phyloP scores from a whole-genome alignment of 2,888 invertebrate species.

The Taenaris catops region DNA sequence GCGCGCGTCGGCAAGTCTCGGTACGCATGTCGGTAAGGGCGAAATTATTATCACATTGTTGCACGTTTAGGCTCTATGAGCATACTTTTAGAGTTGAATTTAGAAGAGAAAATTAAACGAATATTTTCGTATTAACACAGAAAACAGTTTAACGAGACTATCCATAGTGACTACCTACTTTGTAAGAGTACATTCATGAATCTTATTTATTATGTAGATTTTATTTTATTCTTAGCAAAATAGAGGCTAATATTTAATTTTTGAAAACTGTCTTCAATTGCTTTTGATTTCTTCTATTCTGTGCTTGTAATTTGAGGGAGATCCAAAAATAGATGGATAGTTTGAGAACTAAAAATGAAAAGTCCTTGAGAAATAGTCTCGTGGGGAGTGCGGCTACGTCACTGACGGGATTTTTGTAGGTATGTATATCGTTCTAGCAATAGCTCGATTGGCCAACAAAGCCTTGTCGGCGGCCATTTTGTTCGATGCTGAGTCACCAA shows the following conservation, averaged over 20 bases:
- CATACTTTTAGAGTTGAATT: constrained; percentile 37
- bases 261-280: neutral
- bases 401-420: constrained; percentile 60
- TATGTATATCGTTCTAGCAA: constrained; percentile 56
- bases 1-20: constrained; percentile 78
- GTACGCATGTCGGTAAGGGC: constrained; percentile 42
- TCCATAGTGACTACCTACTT: constrained; percentile 69
- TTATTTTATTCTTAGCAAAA: constrained; percentile 16
- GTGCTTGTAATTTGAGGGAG: neutral
- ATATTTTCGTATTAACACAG: constrained; percentile 24
- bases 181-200: constrained; percentile 72
- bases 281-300: neutral
- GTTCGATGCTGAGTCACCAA: constrained; percentile 82
- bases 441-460: constrained; percentile 67
- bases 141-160: constrained; percentile 58
- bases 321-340: constrained; percentile 39
- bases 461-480: constrained; percentile 83
- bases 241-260: neutral
- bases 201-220: constrained; percentile 47
- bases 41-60: constrained; percentile 30
- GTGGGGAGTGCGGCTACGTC: constrained; percentile 73
- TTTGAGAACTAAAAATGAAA: constrained; percentile 61
- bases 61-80: constrained; percentile 26
- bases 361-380: constrained; percentile 78
- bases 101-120: constrained; percentile 29